A percentile compares a stretch with the other conserved stretches of the same genome.
Conservation (phyloP, 2,888 invertebrate species). For the Caenorhabditis sp. region DNA sequence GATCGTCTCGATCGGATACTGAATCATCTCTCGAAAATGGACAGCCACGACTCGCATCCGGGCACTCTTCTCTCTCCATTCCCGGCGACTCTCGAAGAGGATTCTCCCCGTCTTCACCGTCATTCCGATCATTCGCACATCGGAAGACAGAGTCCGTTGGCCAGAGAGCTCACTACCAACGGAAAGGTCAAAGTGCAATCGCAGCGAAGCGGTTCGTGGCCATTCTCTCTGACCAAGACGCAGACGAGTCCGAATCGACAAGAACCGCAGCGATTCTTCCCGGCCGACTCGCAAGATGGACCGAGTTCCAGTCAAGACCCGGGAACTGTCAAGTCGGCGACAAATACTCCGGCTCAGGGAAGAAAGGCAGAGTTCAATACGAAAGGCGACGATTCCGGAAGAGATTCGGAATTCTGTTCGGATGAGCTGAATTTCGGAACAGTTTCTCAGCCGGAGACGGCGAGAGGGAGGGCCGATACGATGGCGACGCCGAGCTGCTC, state of each 20-base stretch:
- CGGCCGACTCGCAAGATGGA: conserved; percentile 47
- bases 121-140: conserved; percentile 61
- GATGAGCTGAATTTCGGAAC: conserved; percentile 53
- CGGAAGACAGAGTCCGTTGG: conserved; percentile 59
- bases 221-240: conserved; percentile 63
- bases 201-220: conserved; percentile 70
- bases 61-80: conserved; percentile 65
- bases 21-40: conserved; percentile 68
- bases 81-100: conserved; percentile 69
- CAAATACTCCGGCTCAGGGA: conserved; percentile 34
- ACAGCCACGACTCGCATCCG: conserved; percentile 62
- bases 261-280: conserved; percentile 51
- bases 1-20: conserved; percentile 88
- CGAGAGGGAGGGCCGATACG: conserved; percentile 19
- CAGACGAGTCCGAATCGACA: conserved; percentile 59
- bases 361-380: conserved; percentile 36
- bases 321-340: conserved; percentile 47
- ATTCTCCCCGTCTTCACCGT: conserved; percentile 55
- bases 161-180: conserved; percentile 58
- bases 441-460: conserved; percentile 42
- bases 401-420: conserved; percentile 56
- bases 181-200: conserved; percentile 69
- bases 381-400: conserved; percentile 48
- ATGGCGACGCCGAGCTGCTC: conserved; percentile 29
- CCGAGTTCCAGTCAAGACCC: conserved; percentile 24